Percentiles rank a stretch among this genome's conserved stretches.
Conservation (phyloP, 2,797 vertebrate genomes). For the Hafferia zeledoni region DNA sequence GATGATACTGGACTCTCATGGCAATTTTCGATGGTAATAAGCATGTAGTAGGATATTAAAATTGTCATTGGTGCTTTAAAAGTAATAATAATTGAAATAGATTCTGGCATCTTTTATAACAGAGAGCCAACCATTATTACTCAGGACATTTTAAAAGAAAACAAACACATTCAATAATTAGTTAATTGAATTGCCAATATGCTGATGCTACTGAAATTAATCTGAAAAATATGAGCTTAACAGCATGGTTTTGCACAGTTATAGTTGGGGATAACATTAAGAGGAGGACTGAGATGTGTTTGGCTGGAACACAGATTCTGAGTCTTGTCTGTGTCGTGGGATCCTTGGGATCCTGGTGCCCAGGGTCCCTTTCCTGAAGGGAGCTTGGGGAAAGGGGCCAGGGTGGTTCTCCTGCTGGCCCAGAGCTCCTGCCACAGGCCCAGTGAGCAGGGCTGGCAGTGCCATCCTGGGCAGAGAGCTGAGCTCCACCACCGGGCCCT, state of each 20-base stretch:
- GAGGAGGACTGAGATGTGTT: background rate
- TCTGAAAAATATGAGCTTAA: background rate
- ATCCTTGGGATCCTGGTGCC: background rate
- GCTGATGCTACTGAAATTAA: background rate
- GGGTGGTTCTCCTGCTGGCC: background rate
- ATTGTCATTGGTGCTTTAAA: conserved; percentile 7
- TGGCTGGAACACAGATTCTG: fast-evolving
- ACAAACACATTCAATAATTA: conserved; percentile 20
- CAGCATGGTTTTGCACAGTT: fast-evolving
- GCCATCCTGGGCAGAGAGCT: fast-evolving
- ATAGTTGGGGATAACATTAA: fast-evolving
- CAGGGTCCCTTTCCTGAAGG: fast-evolving
- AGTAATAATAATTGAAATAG: conserved; percentile 42
- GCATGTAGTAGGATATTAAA: conserved; percentile 17
- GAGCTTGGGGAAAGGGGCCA: background rate
- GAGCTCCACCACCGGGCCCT: fast-evolving
- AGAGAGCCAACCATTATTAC: background rate
- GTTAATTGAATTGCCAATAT: conserved; percentile 24
- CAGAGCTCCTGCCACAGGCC: background rate
- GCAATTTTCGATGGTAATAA: conserved; percentile 36
- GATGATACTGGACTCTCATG: background rate
- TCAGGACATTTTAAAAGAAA: conserved; percentile 1
- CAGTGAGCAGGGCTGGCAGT: background rate
- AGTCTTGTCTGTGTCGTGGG: fast-evolving
- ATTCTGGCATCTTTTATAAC: conserved; percentile 2